A percentile compares a stretch with the other conserved stretches of the same genome.
Conservation (phyloP, 2,797 vertebrate genomes). For the Platalea minor region DNA sequence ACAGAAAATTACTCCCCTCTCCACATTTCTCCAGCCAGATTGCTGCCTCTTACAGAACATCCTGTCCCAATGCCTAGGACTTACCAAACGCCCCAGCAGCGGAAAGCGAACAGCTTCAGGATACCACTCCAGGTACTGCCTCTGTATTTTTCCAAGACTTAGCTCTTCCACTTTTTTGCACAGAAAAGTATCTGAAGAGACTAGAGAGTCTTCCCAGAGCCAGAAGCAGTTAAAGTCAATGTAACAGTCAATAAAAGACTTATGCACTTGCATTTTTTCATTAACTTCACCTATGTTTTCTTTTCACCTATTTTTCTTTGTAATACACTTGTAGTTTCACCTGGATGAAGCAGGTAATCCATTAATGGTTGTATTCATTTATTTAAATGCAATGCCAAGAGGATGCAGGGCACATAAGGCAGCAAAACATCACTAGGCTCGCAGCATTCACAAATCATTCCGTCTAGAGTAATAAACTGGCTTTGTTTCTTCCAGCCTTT, state of each 20-base stretch:
- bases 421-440: neutral
- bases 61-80: neutral
- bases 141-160: neutral
- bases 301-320: neutral
- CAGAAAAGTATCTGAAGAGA: neutral
- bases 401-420: neutral
- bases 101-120: neutral
- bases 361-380: constrained; percentile 2
- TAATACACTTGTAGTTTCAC: neutral
- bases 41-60: neutral
- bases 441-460: neutral
- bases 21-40: neutral
- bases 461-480: neutral
- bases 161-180: neutral
- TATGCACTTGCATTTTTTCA: neutral
- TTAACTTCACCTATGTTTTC: neutral
- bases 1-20: neutral
- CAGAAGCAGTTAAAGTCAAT: neutral
- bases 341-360: neutral
- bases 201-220: neutral
- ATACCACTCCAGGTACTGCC: neutral
- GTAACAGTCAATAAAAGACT: neutral
- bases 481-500: neutral
- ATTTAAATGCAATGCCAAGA: neutral
- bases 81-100: neutral